Conservation (phyloP, 2,888 invertebrate genomes). For the Macropis europaea region DNA sequence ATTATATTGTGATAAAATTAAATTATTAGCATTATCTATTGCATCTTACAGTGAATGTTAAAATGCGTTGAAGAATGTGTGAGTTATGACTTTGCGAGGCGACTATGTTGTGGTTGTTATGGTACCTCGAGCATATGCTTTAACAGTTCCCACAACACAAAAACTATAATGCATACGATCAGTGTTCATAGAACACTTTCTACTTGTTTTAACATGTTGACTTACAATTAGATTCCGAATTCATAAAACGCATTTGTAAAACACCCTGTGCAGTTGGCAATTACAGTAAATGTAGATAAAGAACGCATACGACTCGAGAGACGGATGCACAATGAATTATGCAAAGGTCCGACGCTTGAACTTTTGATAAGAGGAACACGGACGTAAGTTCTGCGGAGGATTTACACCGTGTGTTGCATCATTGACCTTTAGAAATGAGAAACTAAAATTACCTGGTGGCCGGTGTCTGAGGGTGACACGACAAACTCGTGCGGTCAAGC, state of each 20-base stretch:
- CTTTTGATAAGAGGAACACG: constrained; percentile 70
- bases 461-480: background rate
- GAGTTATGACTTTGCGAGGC: too few species aligned
- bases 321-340: constrained; percentile 70
- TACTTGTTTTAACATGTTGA: too few species aligned
- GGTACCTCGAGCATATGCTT: too few species aligned
- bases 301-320: constrained; percentile 37
- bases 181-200: too few species aligned
- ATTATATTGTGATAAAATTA: too few species aligned
- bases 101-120: too few species aligned
- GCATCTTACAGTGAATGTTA: too few species aligned
- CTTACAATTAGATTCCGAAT: too few species aligned
- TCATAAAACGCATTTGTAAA: background rate
- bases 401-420: constrained; percentile 60
- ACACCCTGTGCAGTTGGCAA: constrained; percentile 18
- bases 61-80: too few species aligned
- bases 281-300: constrained; percentile 28
- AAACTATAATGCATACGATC: too few species aligned
- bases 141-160: too few species aligned
- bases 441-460: constrained; percentile 35
- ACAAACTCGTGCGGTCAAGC: background rate
- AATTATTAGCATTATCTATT: too few species aligned
- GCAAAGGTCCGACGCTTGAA: constrained; percentile 69
- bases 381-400: constrained; percentile 57
- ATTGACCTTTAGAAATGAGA: constrained; percentile 63